These are phyloP conservation scores for Yponomeuta cagnagella DNA, from an alignment of 2,888 invertebrate genomes.

Conservation along the genomic window DNA sequence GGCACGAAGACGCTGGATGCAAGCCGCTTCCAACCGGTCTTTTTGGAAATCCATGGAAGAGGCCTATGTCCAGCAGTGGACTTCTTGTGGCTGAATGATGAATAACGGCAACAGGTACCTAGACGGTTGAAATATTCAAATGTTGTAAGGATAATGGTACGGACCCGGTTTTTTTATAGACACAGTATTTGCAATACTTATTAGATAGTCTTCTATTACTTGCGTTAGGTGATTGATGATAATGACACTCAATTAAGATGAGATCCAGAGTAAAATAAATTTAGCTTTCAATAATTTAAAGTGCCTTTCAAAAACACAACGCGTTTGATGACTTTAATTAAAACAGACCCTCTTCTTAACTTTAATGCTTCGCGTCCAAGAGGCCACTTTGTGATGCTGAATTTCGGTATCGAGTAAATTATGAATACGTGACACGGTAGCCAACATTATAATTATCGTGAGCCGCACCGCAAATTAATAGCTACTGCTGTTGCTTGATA, in stretches of 20 bases:
- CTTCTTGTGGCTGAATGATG: too few species aligned
- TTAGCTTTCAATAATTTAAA: not conserved
- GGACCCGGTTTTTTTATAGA: too few species aligned
- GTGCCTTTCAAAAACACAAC: not conserved
- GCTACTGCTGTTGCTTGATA: not conserved
- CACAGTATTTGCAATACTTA: too few species aligned
- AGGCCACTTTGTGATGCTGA: not conserved
- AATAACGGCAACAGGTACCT: too few species aligned
- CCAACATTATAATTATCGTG: conserved; percentile 9
- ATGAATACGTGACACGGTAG: conserved; percentile 12
- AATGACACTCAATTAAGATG: not conserved
- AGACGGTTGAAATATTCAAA: too few species aligned
- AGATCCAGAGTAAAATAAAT: not conserved
- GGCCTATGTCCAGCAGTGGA: too few species aligned
- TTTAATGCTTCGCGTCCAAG: not conserved
- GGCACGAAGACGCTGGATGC: too few species aligned
- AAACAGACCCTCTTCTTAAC: conserved; percentile 3
- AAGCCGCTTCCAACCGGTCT: too few species aligned
- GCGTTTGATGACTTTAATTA: not conserved
- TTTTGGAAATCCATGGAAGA: too few species aligned
- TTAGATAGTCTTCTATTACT: not conserved
- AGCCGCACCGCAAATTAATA: conserved; percentile 1
- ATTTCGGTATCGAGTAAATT: conserved; percentile 7
- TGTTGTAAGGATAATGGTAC: too few species aligned
- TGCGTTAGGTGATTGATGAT: not conserved